phyloP scores from a whole-genome alignment of 2,113 vertebrate species.

The Scophthalmus maximus region DNA sequence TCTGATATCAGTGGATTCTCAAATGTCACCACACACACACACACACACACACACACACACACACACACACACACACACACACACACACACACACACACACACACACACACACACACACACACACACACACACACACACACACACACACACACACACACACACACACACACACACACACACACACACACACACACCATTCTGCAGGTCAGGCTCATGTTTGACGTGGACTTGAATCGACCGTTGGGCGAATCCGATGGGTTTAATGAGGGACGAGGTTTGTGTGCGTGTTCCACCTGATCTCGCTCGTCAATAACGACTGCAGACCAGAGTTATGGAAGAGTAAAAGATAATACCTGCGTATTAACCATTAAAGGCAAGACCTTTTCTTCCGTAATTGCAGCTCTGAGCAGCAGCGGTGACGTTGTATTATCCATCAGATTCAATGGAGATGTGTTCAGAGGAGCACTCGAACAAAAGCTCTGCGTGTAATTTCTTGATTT shows the following conservation, averaged over 20 bases:
- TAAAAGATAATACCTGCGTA: conserved; percentile 20
- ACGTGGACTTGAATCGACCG: conserved; percentile 13
- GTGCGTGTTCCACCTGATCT: conserved; percentile 61
- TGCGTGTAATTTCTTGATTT: neutral
- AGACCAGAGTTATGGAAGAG: neutral
- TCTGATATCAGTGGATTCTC: conserved; percentile 22
- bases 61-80: conserved; percentile 3
- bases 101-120: conserved; percentile 22
- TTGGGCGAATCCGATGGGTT: conserved; percentile 38
- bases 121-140: conserved; percentile 18
- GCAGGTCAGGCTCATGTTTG: neutral
- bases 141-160: conserved; percentile 14
- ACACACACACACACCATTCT: neutral
- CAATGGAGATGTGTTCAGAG: neutral
- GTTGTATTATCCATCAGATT: neutral
- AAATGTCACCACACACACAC: conserved; percentile 18
- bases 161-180: neutral
- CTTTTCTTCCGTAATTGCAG: conserved; percentile 9
- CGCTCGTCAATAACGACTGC: conserved; percentile 58
- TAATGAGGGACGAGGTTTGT: conserved; percentile 56
- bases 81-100: conserved; percentile 16
- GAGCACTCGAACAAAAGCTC: neutral
- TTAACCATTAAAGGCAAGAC: conserved; percentile 1
- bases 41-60: conserved; percentile 26
- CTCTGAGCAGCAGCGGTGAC: neutral